Evolutionary conservation across 1,140 invertebrate species (phyloP), one percentile per base, ranked within the genome.

Genomic region (Ips typographus): DNA sequence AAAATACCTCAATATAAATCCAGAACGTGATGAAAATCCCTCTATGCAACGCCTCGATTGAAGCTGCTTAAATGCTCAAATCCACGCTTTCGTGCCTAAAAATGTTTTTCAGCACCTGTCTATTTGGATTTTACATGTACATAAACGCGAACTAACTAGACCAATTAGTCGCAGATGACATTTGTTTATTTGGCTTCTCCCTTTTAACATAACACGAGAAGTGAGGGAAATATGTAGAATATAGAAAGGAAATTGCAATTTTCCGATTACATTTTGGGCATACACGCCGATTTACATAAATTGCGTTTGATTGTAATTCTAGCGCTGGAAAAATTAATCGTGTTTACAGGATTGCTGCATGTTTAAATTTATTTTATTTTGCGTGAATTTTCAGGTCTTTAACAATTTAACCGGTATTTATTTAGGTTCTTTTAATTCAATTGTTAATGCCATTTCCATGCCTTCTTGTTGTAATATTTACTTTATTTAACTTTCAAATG

Each of bases 71-170:
- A 55, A 55, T 55, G 1, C 5, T 55, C 52, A 5, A 7, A 55
- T 38, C 8, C 44, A 55, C 52, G 37, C 2, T 55, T 55, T 55
- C 37, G 52, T 37, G 52, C 8, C 52, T 37, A 55, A 55, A 55
- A 55, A 55, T 55, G 36, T 55, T 55, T 55, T 55, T 37, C 52
- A 55, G 52, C 52, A 55, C 52, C 52, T 55, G 52, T 55, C 52
- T 55, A 55, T 55, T 55, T 37, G 52, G 37, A 55, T 55, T 22
- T 55, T 55, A 55, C 52, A 55, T 36, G 37, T 38, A 7, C 52
- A 55, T 55, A 55, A 55, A 55, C 37, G 43, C 22, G 22, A 22
- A 22, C 22, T 22, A 22, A 22, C 22, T 22, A 22, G 22, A 22
- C 22, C 22, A 22, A 22, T 22, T 22, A 22, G 22, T 22, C 22